Base-by-base conservation (phyloP, 1,140 invertebrate genomes). In the Lepeophtheirus salmonis region DNA sequence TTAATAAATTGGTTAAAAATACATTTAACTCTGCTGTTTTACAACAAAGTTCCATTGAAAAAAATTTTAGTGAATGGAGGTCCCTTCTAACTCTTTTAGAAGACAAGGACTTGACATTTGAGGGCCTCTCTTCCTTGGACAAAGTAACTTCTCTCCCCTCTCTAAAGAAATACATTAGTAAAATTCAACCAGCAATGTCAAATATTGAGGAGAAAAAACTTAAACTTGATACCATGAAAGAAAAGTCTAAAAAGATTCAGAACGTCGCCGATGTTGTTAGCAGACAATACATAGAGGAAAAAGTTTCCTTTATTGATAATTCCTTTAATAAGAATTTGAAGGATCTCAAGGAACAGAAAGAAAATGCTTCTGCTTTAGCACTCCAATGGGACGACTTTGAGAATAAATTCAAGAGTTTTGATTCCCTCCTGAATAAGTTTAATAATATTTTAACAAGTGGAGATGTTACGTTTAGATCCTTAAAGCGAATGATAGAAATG, bases 21-120 rank as follows among this genome's bases (percentile, higher is more conserved):
- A 86, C 82, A 0, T 66, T 87, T 23, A 86, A 86, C 66, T 81
- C 79, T 1, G 84, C 84, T 0, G 84, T 84, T 67, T 83, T 82
- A 0, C 78, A 80, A 59, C 79, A 80, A 64, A 81, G 80, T 3
- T 77, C 80, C 48, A 66, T 87, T 18, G 83, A 88, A 66, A 81
- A 85, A 68, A 80, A 84, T 57, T 74, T 79, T 17, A 81, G 84
- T 65, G 77, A 81, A 25, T 88, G 84, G 82, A 82, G 81, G 63
- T 82, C 86, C 18, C 76, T 89, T 25, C 23, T 60, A 49, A 77
- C 78, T 10, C 80, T 83, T 65, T 81, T 79, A 6, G 76, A 78
- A 64, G 82, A 86, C 63, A 41, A 41, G 30, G 30, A 41, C n/a
- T n/a, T 41, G 30, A 41, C 30, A 6, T 41, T 41, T 41, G 30